Conservation (phyloP, 2,797 vertebrate genomes). For the Ibycter americanus region DNA sequence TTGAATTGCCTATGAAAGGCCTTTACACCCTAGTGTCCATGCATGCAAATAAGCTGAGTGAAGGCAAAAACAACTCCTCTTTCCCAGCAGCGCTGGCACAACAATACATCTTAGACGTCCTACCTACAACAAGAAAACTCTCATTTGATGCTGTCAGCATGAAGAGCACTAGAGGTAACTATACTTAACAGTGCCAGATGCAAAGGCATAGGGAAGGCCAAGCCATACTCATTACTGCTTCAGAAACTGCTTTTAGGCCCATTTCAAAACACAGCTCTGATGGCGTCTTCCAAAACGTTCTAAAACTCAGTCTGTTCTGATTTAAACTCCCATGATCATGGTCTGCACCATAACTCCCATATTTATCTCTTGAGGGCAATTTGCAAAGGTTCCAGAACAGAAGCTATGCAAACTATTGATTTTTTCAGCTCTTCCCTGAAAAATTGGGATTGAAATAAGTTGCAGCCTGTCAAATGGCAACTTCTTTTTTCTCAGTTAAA, state of each 20-base stretch:
- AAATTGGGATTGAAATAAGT: not conserved
- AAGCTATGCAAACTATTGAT: not conserved
- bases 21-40: not conserved
- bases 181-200: not conserved
- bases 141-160: not conserved
- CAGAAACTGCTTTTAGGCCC: not conserved
- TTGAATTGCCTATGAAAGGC: not conserved
- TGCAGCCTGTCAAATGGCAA: not conserved
- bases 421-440: slow-evolving; percentile 3
- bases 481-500: not conserved
- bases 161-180: not conserved
- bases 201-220: not conserved
- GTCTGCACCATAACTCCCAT: not conserved
- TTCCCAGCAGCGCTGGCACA: not conserved
- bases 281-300: not conserved
- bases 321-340: not conserved
- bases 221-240: not conserved
- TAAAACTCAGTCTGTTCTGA: not conserved
- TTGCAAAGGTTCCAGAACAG: not conserved
- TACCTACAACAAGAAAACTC: not conserved
- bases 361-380: not conserved
- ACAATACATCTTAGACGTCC: not conserved
- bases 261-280: not conserved
- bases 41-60: not conserved
- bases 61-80: not conserved